Evolutionary conservation across 1,140 invertebrate genomes (phyloP).

Genomic region (Zophobas morio): DNA sequence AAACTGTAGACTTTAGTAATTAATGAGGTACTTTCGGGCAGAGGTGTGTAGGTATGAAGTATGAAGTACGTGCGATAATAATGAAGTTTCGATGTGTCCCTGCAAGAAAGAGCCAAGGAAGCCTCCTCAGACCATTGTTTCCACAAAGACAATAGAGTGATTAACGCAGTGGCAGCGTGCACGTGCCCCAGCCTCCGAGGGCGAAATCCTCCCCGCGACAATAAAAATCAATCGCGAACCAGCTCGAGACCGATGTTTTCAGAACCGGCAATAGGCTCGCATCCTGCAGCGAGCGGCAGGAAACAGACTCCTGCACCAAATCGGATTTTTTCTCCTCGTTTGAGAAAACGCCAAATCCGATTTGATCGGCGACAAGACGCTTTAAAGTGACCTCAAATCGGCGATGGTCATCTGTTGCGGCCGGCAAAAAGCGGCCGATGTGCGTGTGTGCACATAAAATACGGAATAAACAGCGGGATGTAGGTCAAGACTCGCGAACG

Average conservation of each 20-base stretch:
- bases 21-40: no score
- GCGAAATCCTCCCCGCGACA: constrained; percentile 44
- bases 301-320: not conserved
- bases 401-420: constrained; percentile 11
- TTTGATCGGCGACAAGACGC: not conserved
- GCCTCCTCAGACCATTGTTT: constrained; percentile 5
- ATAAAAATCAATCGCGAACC: constrained; percentile 54
- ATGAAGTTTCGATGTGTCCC: no score
- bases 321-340: constrained; percentile 11
- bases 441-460: constrained; percentile 25
- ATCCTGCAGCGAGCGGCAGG: not conserved
- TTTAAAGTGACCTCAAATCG: constrained; percentile 16
- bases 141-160: constrained; percentile 20
- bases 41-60: no score
- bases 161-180: constrained; percentile 27
- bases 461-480: constrained; percentile 33
- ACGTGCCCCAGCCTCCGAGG: constrained; percentile 22
- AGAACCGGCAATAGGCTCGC: constrained; percentile 50
- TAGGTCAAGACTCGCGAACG: constrained; percentile 46
- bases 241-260: constrained; percentile 51
- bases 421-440: constrained; percentile 2
- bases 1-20: no score
- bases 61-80: no score
- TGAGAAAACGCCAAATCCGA: not conserved
- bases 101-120: no score